Conservation (phyloP, 2,888 invertebrate genomes). For the Dorcus hopei region DNA sequence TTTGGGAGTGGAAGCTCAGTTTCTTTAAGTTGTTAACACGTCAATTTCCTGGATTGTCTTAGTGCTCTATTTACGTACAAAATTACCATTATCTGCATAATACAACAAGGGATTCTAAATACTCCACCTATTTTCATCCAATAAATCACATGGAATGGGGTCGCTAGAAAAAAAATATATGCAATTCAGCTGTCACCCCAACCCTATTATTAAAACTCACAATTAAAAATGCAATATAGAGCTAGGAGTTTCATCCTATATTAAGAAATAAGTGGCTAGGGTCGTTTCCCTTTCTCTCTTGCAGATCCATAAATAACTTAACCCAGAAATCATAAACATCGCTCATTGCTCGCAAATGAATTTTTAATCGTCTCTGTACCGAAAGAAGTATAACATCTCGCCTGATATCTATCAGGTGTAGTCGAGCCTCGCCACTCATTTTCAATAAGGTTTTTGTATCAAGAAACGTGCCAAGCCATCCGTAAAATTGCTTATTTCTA, state of each 20-base stretch:
- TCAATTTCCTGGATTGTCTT: no score
- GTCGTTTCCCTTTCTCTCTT: neutral
- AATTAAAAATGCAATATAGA: slow-evolving; percentile 1
- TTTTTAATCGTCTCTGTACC: neutral
- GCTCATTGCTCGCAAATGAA: neutral
- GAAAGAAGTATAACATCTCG: neutral
- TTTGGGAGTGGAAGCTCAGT: no score
- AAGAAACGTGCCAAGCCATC: slow-evolving; percentile 31
- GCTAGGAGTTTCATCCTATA: neutral
- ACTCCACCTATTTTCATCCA: no score
- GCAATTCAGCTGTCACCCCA: neutral
- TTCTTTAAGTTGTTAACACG: no score
- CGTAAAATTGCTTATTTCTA: slow-evolving; percentile 41
- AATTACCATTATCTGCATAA: no score
- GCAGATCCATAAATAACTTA: no score
- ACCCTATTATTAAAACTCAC: neutral
- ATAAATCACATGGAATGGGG: no score
- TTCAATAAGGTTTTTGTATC: slow-evolving; percentile 14
- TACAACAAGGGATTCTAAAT: no score
- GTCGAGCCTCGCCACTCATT: slow-evolving; percentile 14
- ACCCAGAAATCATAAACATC: no score
- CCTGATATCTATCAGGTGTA: slow-evolving; percentile 7
- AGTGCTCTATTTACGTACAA: no score
- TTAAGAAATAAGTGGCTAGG: slow-evolving; percentile 1
- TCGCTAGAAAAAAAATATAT: no score